Conservation (phyloP, 2,113 vertebrate genomes). For the Acanthochromis polyacanthus region DNA sequence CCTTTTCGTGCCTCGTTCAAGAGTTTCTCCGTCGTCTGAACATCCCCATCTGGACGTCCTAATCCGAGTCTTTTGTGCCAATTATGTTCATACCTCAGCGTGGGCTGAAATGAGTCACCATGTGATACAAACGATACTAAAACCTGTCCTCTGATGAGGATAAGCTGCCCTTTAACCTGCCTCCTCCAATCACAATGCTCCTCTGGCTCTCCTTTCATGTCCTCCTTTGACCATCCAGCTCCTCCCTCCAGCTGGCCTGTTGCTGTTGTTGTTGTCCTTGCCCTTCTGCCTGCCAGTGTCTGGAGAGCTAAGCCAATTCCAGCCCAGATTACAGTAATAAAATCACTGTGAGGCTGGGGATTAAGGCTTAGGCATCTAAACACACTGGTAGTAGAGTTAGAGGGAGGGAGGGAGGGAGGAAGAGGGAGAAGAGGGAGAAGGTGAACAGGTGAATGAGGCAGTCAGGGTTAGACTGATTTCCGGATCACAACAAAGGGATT, state of each 20-base stretch:
- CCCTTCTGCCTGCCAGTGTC: slow-evolving; percentile 50
- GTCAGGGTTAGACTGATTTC: slow-evolving; percentile 21
- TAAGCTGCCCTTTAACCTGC: not conserved
- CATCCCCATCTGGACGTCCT: too few species aligned
- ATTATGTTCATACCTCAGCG: too few species aligned
- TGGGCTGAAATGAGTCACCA: too few species aligned
- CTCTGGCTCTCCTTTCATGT: not conserved
- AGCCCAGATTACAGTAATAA: slow-evolving; percentile 78
- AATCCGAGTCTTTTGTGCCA: too few species aligned
- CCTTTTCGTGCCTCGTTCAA: too few species aligned
- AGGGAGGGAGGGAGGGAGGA: not conserved
- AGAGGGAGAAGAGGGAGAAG: not conserved
- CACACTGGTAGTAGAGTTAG: slow-evolving; percentile 48
- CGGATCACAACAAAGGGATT: slow-evolving; percentile 51
- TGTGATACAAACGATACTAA: not conserved
- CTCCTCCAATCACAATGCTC: not conserved
- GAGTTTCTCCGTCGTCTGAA: too few species aligned
- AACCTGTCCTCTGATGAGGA: not conserved
- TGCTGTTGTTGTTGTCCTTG: slow-evolving; percentile 47
- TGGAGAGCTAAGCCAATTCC: slow-evolving; percentile 71
- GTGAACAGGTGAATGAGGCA: slow-evolving; percentile 6
- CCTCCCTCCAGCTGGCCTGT: slow-evolving; percentile 23
- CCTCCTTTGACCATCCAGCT: slow-evolving; percentile 12
- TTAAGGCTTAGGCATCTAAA: slow-evolving; percentile 72
- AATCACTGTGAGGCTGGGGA: slow-evolving; percentile 65